These are phyloP conservation scores for Galerucella nymphaeae DNA, from an alignment of 2,888 invertebrate genomes.

Conservation along the genomic window DNA sequence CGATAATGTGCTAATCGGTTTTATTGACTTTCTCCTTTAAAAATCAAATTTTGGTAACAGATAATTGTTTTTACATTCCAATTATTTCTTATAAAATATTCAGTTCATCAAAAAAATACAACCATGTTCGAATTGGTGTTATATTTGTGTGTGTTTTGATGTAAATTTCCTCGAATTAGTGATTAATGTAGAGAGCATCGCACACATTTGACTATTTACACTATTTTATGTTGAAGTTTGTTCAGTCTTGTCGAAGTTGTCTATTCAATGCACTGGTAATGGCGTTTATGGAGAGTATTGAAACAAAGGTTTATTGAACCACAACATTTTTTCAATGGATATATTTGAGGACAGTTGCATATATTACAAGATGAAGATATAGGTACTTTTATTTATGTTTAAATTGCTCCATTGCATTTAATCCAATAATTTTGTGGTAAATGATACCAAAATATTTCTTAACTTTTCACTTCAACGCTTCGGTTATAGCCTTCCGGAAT, in stretches of 20 bases:
- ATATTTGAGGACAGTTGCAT: background rate
- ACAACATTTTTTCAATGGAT: background rate
- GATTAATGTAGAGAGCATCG: constrained; percentile 48
- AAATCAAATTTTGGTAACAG: background rate
- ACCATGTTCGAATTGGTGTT: background rate
- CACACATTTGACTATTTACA: constrained; percentile 47
- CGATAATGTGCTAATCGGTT: too few relatives aligned
- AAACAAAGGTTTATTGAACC: background rate
- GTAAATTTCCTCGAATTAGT: constrained; percentile 45
- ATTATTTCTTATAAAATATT: background rate
- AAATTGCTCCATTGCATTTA: too few relatives aligned
- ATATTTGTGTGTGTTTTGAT: constrained; percentile 8
- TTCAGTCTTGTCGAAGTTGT: constrained; percentile 14
- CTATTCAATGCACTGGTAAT: constrained; percentile 3
- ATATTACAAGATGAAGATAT: too few relatives aligned
- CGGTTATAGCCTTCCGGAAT: too few relatives aligned
- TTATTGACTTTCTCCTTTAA: background rate
- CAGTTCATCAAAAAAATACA: background rate
- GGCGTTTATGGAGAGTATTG: background rate
- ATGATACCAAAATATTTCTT: too few relatives aligned
- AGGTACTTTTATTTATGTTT: too few relatives aligned
- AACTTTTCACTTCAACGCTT: too few relatives aligned
- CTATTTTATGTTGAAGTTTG: constrained; percentile 43
- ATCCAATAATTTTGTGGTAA: too few relatives aligned
- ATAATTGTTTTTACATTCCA: background rate